phyloP scores from a whole-genome alignment of 2,797 vertebrate species.

The Sebastes hubbsi region DNA sequence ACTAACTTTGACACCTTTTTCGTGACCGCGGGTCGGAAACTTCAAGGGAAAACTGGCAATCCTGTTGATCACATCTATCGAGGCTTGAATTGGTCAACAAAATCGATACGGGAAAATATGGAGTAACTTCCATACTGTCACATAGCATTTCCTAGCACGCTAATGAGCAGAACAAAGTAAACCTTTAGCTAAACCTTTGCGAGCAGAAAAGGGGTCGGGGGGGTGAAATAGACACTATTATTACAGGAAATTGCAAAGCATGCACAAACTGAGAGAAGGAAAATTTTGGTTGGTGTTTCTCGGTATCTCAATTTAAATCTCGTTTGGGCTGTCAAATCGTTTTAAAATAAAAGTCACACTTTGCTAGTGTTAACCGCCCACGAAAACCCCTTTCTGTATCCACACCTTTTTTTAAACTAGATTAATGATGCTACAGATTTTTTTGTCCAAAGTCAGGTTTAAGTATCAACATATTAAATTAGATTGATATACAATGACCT shows the following conservation, averaged over 20 bases:
- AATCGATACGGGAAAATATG: conserved; percentile 39
- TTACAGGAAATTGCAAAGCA: conserved; percentile 16
- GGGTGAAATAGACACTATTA: conserved; percentile 7
- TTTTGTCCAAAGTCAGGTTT: background rate
- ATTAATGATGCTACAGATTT: background rate
- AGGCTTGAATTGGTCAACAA: conserved; percentile 30
- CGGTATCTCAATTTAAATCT: conserved; percentile 12
- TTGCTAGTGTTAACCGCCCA: background rate
- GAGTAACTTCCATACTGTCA: background rate
- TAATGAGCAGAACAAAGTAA: background rate
- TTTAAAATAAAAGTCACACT: background rate
- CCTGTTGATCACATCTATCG: conserved; percentile 25
- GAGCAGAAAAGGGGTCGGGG: background rate
- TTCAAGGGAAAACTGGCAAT: conserved; percentile 46
- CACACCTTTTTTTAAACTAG: background rate
- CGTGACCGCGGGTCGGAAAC: conserved; percentile 46
- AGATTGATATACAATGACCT: too few relatives aligned
- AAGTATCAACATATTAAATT: background rate
- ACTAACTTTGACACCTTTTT: conserved; percentile 73
- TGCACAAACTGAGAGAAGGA: conserved; percentile 8
- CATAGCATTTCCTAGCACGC: background rate
- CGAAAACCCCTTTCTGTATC: background rate
- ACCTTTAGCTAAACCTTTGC: background rate
- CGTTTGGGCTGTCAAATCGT: background rate
- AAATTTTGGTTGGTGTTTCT: conserved; percentile 13